Evolutionary conservation across 2,888 invertebrate genomes (phyloP), one percentile per base, ranked within the genome.

Genomic region (Phalera bucephala): DNA sequence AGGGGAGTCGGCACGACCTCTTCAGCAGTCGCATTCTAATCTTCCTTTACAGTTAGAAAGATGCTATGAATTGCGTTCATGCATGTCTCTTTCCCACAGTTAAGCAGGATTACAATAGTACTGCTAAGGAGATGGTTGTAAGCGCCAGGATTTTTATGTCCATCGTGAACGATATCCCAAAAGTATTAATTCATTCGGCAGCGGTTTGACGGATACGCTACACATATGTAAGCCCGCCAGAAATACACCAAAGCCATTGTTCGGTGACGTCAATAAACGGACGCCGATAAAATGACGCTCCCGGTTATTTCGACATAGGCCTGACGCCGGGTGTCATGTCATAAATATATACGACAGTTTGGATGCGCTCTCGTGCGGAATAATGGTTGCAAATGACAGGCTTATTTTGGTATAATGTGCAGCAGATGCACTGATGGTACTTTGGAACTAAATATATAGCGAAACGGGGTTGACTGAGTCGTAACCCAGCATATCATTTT

Each of bases 191-290:
- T 25, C 12, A 25, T 25, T 25, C 25, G 7, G 25, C 25, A 7
- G 11, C 8, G 8, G 25, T 61, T 59, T 61, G 60, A 68, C 58
- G 59, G 58, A 64, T 66, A 46, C 51, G 45, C 50, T 45, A 48
- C 53, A 48, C n/a, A n/a, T n/a, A 46, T 53, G 51, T 57, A 52
- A 35, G 42, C 9, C 52, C 60, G 52, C 52, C 64, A 48, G 44
- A 68, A 72, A 79, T 74, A 77, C 63, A 67, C 60, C 28, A 45
- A 13, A 53, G 53, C 67, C 63, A 75, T 78, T 76, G 78, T 81
- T 77, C 64, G 57, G 57, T 73, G 70, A 70, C 78, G 77, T 78
- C 75, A 74, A 59, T 60, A 47, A 50, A 58, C 40, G 36, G 41
- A 36, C 44, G 52, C 52, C 45, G 48, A 49, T 62, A 60, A 63